Evolutionary conservation across 1,140 invertebrate species (phyloP).

Genomic region (Drosophila bocqueti): DNA sequence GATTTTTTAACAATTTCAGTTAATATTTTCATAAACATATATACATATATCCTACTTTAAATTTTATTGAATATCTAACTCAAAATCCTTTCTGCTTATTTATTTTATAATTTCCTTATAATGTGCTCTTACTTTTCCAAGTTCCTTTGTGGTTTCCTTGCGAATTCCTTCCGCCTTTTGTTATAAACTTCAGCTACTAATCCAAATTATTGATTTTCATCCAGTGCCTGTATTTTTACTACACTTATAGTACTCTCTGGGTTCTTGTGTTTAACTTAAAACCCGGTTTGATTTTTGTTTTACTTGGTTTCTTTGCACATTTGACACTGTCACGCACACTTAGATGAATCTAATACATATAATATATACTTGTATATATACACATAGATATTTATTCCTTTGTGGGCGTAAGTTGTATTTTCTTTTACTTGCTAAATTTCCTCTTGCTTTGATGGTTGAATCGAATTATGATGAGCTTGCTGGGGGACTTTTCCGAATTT

Average conservation of each 20-base stretch:
- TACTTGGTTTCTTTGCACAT: constrained; percentile 37
- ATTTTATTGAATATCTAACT: background rate
- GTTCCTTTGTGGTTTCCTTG: constrained; percentile 32
- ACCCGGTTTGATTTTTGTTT: constrained; percentile 34
- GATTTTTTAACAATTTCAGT: background rate
- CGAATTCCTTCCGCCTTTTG: constrained; percentile 28
- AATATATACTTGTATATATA: background rate
- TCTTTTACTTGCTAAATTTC: background rate
- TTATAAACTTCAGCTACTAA: constrained; percentile 67
- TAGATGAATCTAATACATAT: constrained; percentile 8
- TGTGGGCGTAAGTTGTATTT: constrained; percentile 33
- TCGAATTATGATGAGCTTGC: constrained; percentile 23
- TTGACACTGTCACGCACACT: constrained; percentile 36
- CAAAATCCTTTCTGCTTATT: background rate
- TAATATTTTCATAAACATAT: background rate
- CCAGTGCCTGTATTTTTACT: constrained; percentile 46
- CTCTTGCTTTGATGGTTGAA: constrained; percentile 10
- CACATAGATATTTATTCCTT: constrained; percentile 6
- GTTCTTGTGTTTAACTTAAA: constrained; percentile 26
- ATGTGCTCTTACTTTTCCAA: constrained; percentile 56
- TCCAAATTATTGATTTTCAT: constrained; percentile 79
- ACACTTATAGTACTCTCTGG: constrained; percentile 33
- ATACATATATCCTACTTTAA: too few species aligned
- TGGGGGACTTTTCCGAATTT: constrained; percentile 52
- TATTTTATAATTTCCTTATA: background rate